Evolutionary conservation across 2,888 invertebrate genomes (phyloP).

Genomic region (Pogonocherus hispidulus): DNA sequence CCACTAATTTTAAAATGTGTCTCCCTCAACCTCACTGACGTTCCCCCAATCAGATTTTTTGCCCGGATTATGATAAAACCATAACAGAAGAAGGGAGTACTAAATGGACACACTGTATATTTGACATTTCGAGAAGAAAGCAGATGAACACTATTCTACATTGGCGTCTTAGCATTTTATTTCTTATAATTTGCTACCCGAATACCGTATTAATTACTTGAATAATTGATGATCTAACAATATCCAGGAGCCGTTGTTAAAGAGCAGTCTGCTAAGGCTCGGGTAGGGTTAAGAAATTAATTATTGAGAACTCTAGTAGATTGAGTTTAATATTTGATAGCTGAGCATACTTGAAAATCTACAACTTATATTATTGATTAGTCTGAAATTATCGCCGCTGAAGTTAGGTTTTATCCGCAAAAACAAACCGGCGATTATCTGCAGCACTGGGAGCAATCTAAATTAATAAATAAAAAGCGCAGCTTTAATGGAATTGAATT

Average conservation of each 20-base stretch:
- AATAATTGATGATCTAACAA: slow-evolving; percentile 52
- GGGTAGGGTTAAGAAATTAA: slow-evolving; percentile 50
- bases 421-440: slow-evolving; percentile 28
- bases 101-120: too few species aligned
- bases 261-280: slow-evolving; percentile 51
- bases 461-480: slow-evolving; percentile 35
- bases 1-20: too few species aligned
- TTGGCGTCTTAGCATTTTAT: not conserved
- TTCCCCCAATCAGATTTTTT: too few species aligned
- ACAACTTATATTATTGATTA: slow-evolving; percentile 51
- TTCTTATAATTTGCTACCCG: slow-evolving; percentile 7
- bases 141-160: too few species aligned
- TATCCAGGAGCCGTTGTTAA: slow-evolving; percentile 53
- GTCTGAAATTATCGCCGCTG: slow-evolving; percentile 31
- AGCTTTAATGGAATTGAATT: slow-evolving; percentile 31
- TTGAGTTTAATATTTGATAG: slow-evolving; percentile 53
- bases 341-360: slow-evolving; percentile 47
- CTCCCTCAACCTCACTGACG: too few species aligned
- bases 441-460: slow-evolving; percentile 17
- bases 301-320: slow-evolving; percentile 54
- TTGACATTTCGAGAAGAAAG: too few species aligned
- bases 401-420: slow-evolving; percentile 20
- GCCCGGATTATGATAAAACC: too few species aligned
- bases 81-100: too few species aligned
- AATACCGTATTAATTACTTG: slow-evolving; percentile 43